phyloP scores from a whole-genome alignment of 1,140 invertebrate genomes.

The Eufriesea mexicana region DNA sequence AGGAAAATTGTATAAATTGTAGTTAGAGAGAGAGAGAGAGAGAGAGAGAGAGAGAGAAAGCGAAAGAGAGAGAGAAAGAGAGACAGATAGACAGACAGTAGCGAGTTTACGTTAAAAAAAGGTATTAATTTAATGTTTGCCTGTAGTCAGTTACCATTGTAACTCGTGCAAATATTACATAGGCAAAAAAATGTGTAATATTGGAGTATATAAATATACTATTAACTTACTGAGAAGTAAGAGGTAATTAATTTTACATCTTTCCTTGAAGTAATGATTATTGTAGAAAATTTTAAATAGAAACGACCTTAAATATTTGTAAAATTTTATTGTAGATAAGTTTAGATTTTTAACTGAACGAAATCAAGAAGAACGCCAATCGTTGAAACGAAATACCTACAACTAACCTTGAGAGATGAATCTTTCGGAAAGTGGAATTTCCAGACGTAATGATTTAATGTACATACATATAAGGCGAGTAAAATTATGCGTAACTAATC shows the following conservation, averaged over 20 bases:
- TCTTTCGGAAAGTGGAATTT: conserved; percentile 4
- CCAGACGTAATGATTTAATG: background rate
- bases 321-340: background rate
- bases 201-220: background rate
- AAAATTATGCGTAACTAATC: background rate
- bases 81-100: background rate
- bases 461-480: background rate
- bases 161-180: background rate
- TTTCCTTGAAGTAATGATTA: background rate
- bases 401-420: background rate
- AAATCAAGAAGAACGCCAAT: too few species aligned
- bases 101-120: background rate
- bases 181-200: background rate
- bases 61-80: too few species aligned
- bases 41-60: too few species aligned
- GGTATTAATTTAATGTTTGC: background rate
- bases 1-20: conserved; percentile 9
- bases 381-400: too few species aligned
- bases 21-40: background rate
- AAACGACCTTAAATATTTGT: too few species aligned
- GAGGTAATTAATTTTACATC: background rate
- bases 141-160: background rate
- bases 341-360: background rate
- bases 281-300: too few species aligned
- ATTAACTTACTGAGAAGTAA: background rate